Evolutionary conservation across 2,797 vertebrate genomes (phyloP).

Genomic region (Rachycentron canadum): DNA sequence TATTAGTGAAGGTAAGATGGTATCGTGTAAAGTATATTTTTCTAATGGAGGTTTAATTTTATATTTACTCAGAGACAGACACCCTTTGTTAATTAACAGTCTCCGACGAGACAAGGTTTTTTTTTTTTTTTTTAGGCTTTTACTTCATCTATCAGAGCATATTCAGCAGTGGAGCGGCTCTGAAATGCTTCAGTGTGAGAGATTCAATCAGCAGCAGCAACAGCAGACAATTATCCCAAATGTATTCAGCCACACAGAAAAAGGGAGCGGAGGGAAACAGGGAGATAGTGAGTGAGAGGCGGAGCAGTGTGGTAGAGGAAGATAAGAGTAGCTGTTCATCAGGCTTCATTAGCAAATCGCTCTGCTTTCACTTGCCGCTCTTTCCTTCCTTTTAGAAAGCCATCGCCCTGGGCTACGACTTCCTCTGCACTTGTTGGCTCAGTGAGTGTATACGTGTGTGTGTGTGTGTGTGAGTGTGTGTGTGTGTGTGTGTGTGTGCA

Average conservation of each 20-base stretch:
- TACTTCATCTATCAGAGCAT: slow-evolving; percentile 34
- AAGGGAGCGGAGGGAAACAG: slow-evolving; percentile 31
- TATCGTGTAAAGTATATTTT: background rate
- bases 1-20: background rate
- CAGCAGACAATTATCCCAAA: slow-evolving; percentile 66
- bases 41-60: background rate
- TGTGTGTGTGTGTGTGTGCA: slow-evolving; percentile 11
- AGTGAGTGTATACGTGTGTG: slow-evolving; percentile 6
- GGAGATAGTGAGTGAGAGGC: slow-evolving; percentile 30
- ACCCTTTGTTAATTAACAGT: slow-evolving; percentile 18
- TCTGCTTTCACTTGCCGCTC: slow-evolving; percentile 40
- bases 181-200: slow-evolving; percentile 44
- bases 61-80: slow-evolving; percentile 10
- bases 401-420: slow-evolving; percentile 46
- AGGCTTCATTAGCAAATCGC: slow-evolving; percentile 59
- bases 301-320: background rate
- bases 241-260: slow-evolving; percentile 56
- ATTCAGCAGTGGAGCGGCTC: slow-evolving; percentile 38
- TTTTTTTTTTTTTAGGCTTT: slow-evolving; percentile 10
- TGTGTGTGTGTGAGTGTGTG: background rate
- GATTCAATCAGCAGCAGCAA: slow-evolving; percentile 61
- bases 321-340: slow-evolving; percentile 68
- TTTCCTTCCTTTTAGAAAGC: slow-evolving; percentile 33
- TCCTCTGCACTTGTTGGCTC: slow-evolving; percentile 56
- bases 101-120: slow-evolving; percentile 1